phyloP scores from a whole-genome alignment of 1,140 invertebrate genomes.

The Triops longicaudatus region DNA sequence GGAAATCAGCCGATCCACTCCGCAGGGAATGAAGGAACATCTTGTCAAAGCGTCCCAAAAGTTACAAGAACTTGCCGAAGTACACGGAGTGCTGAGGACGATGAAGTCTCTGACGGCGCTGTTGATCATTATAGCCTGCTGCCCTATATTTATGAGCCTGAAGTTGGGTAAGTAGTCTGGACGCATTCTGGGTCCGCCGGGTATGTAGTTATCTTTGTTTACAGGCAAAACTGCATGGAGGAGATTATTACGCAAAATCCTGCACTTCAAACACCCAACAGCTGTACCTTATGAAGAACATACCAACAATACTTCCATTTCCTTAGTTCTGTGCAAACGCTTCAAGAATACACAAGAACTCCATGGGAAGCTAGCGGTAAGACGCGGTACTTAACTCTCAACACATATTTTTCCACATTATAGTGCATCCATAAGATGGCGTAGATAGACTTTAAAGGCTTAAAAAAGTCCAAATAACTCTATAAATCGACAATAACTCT shows the following conservation, averaged over 20 bases:
- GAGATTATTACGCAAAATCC: not conserved
- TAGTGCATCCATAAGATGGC: too few species aligned
- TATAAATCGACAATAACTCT: too few species aligned
- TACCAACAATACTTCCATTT: not conserved
- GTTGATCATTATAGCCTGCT: not conserved
- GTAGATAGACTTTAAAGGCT: too few species aligned
- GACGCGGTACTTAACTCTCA: not conserved
- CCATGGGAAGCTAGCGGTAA: not conserved
- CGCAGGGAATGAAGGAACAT: not conserved
- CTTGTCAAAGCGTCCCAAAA: not conserved
- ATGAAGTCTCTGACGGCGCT: not conserved
- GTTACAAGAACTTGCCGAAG: not conserved
- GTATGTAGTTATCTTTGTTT: not conserved
- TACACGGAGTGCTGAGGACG: not conserved
- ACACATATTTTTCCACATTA: too few species aligned
- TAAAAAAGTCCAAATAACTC: too few species aligned
- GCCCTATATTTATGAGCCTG: not conserved
- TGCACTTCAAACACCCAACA: not conserved
- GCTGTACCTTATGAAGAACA: not conserved
- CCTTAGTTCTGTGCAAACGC: not conserved
- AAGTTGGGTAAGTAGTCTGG: not conserved
- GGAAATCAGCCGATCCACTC: not conserved
- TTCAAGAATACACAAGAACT: not conserved
- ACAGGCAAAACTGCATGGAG: not conserved
- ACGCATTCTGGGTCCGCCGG: not conserved